A percentile compares a stretch with the other conserved stretches of the same genome.
phyloP scores from a whole-genome alignment of 2,797 vertebrate species.

The Uromys caudimaculatus region DNA sequence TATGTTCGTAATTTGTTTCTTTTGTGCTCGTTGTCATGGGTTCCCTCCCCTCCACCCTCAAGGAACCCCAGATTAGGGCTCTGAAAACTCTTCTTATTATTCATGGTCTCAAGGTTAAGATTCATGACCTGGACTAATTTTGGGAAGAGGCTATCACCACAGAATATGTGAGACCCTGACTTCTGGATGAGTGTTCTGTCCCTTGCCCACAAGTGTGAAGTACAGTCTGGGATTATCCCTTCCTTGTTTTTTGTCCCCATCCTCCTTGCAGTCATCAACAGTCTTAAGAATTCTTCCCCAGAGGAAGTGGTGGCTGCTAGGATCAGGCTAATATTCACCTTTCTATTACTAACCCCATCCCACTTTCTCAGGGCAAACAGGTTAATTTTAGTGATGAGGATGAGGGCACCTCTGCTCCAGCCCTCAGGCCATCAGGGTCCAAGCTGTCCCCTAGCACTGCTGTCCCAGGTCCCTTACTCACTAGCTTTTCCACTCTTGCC shows the following conservation, averaged over 20 bases:
- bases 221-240: not conserved
- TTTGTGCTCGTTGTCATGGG: no score
- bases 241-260: not conserved
- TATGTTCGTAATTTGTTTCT: no score
- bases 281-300: not conserved
- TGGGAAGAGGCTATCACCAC: no score
- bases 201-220: not conserved
- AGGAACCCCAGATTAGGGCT: no score
- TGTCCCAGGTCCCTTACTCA: not conserved
- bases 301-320: not conserved
- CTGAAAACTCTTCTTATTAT: no score
- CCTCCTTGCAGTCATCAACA: not conserved
- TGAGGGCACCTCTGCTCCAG: not conserved
- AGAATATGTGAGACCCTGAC: not conserved
- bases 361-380: not conserved
- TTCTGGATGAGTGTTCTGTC: not conserved
- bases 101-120: no score
- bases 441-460: not conserved
- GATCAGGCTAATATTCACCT: not conserved
- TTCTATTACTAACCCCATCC: not conserved
- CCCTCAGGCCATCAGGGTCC: not conserved
- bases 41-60: no score
- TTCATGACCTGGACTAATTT: no score
- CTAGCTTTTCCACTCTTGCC: not conserved
- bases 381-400: not conserved